Evolutionary conservation across 2,888 invertebrate genomes (phyloP), one percentile per base, ranked within the genome.

Genomic region (Tetheella fluctuosa): DNA sequence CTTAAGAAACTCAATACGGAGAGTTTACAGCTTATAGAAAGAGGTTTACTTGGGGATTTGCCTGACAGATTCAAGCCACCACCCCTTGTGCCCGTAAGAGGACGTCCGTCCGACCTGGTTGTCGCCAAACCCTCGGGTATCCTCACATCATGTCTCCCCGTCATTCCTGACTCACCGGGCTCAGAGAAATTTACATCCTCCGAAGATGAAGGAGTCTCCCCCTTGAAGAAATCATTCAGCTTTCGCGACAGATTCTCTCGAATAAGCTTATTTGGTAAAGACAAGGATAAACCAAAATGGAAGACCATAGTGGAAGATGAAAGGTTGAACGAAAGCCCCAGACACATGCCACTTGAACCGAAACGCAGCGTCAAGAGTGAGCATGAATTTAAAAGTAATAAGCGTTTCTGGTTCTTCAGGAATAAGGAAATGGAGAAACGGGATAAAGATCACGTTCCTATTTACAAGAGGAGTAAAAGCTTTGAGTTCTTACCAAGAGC

Each of bases 111-210:
- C 61, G 83, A 85, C 39, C 68, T 92, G 60, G 85, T 90, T 60
- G 85, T 94, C 64, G 85, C 93, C 61, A 94, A 92, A 87, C 93
- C 94, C 65, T 86, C 86, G 3, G 79, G 88, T 63, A 69, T 93
- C 64, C 76, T 91, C 67, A 88, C 92, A 15, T 77, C 89, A 53
- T 91, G 90, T 69, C 73, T 90, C 2, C 89, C 89, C 1, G 77
- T 83, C 48, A 76, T 84, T 28, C 83, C 87, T 3, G 88, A 88
- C 52, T 84, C 88, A 10, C 86, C 89, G 1, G 68, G 70, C 7
- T 83, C 80, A 0, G 85, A 83, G 28, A 78, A 70, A 58, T 62
- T 71, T 10, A 73, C 80, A 28, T 82, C 84, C 6, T 78, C 80
- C 0, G 86, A 87, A 25, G 89, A 90, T 28, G 88, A 89, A 58